A percentile compares a stretch with the other conserved stretches of the same genome.
Conservation (phyloP, 2,113 vertebrate genomes). For the Neotoma lepida region DNA sequence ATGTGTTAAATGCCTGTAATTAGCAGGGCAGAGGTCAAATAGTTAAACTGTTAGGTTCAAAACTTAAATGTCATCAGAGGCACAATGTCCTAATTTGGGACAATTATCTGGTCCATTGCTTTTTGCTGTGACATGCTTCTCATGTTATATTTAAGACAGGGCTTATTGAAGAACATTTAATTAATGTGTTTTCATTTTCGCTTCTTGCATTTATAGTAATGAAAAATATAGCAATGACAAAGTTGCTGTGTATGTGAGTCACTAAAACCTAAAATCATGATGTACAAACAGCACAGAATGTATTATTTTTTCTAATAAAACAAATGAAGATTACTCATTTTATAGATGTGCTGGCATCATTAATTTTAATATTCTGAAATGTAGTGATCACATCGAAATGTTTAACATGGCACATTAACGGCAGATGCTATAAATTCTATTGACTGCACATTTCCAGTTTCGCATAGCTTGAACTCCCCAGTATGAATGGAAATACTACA, state of each 20-base stretch:
- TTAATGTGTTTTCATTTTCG: constrained; percentile 11
- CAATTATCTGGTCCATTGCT: constrained; percentile 61
- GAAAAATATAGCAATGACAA: constrained; percentile 19
- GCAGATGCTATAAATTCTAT: constrained; percentile 72
- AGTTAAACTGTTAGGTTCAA: constrained; percentile 51
- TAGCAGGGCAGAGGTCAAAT: constrained; percentile 62
- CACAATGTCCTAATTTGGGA: constrained; percentile 60
- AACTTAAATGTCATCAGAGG: constrained; percentile 61
- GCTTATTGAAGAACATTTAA: constrained; percentile 41
- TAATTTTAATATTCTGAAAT: constrained; percentile 50
- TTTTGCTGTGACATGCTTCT: constrained; percentile 46
- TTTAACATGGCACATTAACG: constrained; percentile 80
- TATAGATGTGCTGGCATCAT: not conserved
- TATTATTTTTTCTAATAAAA: constrained; percentile 41
- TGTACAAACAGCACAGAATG: not conserved
- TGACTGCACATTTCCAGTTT: constrained; percentile 66
- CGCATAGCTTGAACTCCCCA: constrained; percentile 72
- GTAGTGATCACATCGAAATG: constrained; percentile 74
- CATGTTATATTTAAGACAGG: not conserved
- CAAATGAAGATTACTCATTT: constrained; percentile 3
- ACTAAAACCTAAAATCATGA: constrained; percentile 34
- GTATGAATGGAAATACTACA: constrained; percentile 72
- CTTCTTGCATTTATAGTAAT: not conserved
- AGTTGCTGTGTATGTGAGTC: constrained; percentile 7
- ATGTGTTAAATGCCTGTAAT: constrained; percentile 28